phyloP scores from a whole-genome alignment of 2,797 vertebrate species.

The Passerculus sandwichensis region DNA sequence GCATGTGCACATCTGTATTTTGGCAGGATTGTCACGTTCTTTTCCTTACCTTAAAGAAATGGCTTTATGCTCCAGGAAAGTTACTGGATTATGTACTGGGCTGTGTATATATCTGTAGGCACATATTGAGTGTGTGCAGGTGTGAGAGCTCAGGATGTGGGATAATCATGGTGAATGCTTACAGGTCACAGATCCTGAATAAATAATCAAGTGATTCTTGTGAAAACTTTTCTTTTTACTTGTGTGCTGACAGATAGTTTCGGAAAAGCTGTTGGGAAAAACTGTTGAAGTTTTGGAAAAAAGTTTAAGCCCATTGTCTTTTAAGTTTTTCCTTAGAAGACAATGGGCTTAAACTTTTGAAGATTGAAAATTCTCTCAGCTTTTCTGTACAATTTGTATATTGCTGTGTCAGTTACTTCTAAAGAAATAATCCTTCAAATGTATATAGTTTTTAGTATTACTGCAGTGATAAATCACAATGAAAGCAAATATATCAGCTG shows the following conservation, averaged over 20 bases:
- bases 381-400: background rate
- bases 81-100: background rate
- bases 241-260: background rate
- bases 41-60: background rate
- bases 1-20: background rate
- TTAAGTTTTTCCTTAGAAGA: background rate
- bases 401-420: background rate
- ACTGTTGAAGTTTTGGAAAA: background rate
- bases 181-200: background rate
- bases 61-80: background rate
- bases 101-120: fast-evolving
- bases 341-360: background rate
- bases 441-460: background rate
- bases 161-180: background rate
- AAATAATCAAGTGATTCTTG: background rate
- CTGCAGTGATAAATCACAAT: background rate
- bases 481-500: background rate
- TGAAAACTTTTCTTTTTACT: background rate
- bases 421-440: background rate
- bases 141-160: background rate
- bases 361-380: background rate
- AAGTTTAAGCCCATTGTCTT: background rate
- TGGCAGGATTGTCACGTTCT: background rate
- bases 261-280: background rate
- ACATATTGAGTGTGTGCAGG: background rate